Evolutionary conservation across 2,888 invertebrate species (phyloP).

Genomic region (Sarcophaga variegata): DNA sequence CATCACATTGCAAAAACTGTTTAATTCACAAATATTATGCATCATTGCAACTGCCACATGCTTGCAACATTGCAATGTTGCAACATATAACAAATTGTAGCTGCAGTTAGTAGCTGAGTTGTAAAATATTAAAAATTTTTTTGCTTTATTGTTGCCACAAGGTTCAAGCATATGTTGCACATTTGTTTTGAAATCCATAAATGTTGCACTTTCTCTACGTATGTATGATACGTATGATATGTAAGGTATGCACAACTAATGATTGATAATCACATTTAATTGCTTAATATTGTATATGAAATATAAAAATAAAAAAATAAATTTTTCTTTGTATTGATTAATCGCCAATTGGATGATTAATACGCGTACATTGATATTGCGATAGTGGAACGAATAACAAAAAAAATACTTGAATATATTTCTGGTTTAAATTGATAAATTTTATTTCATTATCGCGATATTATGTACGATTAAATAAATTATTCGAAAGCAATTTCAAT

Average conservation of each 20-base stretch:
- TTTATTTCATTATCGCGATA: too few species aligned
- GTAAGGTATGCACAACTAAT: not conserved
- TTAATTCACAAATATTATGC: slow-evolving; percentile 64
- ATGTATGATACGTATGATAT: not conserved
- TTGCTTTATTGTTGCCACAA: not conserved
- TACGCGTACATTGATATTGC: too few species aligned
- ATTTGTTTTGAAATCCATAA: slow-evolving; percentile 16
- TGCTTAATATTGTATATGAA: slow-evolving; percentile 2
- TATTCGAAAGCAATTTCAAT: too few species aligned
- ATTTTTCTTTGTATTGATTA: too few species aligned
- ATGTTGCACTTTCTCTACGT: not conserved
- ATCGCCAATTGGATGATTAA: too few species aligned
- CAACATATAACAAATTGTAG: slow-evolving; percentile 10
- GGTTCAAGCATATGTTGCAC: slow-evolving; percentile 31
- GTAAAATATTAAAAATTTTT: slow-evolving; percentile 46
- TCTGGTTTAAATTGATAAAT: too few species aligned
- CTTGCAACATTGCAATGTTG: not conserved
- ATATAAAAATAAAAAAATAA: too few species aligned
- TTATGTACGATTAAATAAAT: too few species aligned
- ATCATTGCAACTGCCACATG: slow-evolving; percentile 51
- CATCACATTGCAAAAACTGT: slow-evolving; percentile 49
- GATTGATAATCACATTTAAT: slow-evolving; percentile 27
- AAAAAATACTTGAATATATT: too few species aligned
- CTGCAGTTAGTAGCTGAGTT: slow-evolving; percentile 12
- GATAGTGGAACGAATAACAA: too few species aligned